Evolutionary conservation across 2,797 vertebrate genomes (phyloP).

Genomic region (Rhincodon typus): DNA sequence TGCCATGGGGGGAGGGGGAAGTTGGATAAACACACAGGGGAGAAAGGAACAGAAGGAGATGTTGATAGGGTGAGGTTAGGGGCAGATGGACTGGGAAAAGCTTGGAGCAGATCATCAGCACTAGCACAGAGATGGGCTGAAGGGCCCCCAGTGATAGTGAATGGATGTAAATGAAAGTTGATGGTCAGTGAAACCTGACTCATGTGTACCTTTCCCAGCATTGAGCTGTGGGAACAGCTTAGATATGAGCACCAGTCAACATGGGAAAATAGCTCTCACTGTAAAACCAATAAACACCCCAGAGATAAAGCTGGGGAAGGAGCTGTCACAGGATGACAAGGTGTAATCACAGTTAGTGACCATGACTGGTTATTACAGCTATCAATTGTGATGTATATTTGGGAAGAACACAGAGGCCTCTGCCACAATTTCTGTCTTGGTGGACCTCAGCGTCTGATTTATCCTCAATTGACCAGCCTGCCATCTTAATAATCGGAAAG

Average conservation of each 20-base stretch:
- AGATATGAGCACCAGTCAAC: background rate
- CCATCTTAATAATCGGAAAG: slow-evolving; percentile 52
- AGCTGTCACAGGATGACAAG: background rate
- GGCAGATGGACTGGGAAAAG: background rate
- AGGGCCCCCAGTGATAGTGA: background rate
- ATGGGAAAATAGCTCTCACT: background rate
- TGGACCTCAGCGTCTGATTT: slow-evolving; percentile 1
- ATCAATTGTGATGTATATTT: background rate
- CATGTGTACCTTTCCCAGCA: no score
- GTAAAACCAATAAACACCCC: background rate
- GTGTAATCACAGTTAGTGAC: background rate
- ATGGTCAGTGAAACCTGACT: background rate
- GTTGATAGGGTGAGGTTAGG: background rate
- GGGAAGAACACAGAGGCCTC: background rate
- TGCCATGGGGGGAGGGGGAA: background rate
- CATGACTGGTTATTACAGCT: background rate
- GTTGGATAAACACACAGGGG: background rate
- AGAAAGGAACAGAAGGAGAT: background rate
- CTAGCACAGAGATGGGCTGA: background rate
- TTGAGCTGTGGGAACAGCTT: background rate
- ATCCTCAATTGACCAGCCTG: slow-evolving; percentile 47
- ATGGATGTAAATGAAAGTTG: background rate
- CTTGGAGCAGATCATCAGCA: background rate
- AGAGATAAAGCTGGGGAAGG: background rate
- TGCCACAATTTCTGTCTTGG: background rate